Evolutionary conservation across 2,113 vertebrate species (phyloP), one percentile per base, ranked within the genome.

Genomic region (Todiramphus chloris): DNA sequence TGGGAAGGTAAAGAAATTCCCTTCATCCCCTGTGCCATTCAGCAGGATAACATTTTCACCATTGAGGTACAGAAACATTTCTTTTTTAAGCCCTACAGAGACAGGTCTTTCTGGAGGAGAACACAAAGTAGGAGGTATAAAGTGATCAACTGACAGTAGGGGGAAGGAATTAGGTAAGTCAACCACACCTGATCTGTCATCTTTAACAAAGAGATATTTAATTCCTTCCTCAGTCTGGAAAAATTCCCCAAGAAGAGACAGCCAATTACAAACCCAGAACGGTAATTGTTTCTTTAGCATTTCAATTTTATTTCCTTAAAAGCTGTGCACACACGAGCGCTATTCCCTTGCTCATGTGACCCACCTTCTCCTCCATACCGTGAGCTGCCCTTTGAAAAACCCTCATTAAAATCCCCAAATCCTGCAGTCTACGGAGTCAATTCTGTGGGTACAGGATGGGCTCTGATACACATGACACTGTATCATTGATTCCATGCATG

Each of bases 231-330:
- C 50, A 48, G 16, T 27, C 66, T 8, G 2, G 39, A 83, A 88
- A 93, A 95, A 74, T 11, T 55, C 30, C 33, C 27, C 33, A 31
- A 53, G 69, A 93, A 74, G 28, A 93, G 68, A 46, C 11, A 83
- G 66, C 9, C 66, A 67, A 24, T 50, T 35, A 37, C 60, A 84
- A 83, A 75, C 5, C 13, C 46, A n/a, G 53, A 89, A 78, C 3
- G 9, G 35, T 17, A 73, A 37, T 30, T 0, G 2, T 51, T 90
- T 74, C 73, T 80, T 68, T 51, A 43, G 28, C 16, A 76, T 82
- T 82, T 79, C 75, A 60, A 93, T 39, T 10, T 87, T 69, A 84
- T 19, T 91, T 89, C 58, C 48, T 95, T 95, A 69, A 92, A 89
- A 79, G 30, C 35, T 44, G 15, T 35, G 56, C 37, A 63, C 18